These are phyloP conservation scores for Luehdorfia chinensis DNA, from an alignment of 1,140 invertebrate species.

Conservation along the genomic window DNA sequence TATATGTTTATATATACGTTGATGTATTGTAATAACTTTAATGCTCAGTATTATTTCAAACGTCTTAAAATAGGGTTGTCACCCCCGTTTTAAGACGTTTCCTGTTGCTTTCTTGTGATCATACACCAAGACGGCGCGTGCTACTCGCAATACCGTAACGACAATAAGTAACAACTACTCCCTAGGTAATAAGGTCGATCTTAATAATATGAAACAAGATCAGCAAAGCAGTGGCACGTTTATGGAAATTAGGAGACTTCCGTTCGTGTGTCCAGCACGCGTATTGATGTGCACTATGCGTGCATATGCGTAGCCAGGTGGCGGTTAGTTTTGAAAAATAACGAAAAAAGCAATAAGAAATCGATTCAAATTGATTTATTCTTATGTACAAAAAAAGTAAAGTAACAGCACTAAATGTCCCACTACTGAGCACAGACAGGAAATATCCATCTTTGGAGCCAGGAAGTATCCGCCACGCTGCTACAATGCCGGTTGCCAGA, in stretches of 20 bases:
- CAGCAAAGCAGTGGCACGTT: slow-evolving; percentile 27
- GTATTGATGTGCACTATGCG: slow-evolving; percentile 48
- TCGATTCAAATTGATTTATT: too few relatives aligned
- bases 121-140: slow-evolving; percentile 49
- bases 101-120: slow-evolving; percentile 47
- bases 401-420: too few relatives aligned
- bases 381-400: too few relatives aligned
- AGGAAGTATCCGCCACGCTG: too few relatives aligned
- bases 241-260: slow-evolving; percentile 61
- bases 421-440: too few relatives aligned
- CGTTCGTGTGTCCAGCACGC: slow-evolving; percentile 63
- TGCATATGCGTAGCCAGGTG: slow-evolving; percentile 18
- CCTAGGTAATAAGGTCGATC: slow-evolving; percentile 14
- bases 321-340: slow-evolving; percentile 6
- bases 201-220: not conserved
- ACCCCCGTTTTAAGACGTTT: slow-evolving; percentile 51
- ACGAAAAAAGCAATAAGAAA: too few relatives aligned
- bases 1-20: too few relatives aligned
- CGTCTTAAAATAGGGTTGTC: slow-evolving; percentile 58
- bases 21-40: too few relatives aligned
- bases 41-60: slow-evolving; percentile 24
- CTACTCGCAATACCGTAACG: slow-evolving; percentile 6
- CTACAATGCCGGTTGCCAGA: too few relatives aligned
- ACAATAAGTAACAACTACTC: not conserved
- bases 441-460: too few relatives aligned